phyloP scores from a whole-genome alignment of 2,113 vertebrate species.

The Corydoras sp. region DNA sequence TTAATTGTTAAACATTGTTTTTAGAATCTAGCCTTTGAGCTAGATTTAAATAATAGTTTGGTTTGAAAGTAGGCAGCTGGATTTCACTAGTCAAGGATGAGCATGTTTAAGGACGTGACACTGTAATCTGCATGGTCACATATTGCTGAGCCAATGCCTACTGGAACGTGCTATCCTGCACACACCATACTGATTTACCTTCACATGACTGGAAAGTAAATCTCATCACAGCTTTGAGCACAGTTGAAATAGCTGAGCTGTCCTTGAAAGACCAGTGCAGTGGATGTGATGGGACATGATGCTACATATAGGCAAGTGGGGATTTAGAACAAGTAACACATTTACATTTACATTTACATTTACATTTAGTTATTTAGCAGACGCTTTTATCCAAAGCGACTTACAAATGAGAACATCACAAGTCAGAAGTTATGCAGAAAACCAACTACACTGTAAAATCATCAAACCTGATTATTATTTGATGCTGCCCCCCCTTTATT shows the following conservation, averaged over 20 bases:
- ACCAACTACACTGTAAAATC: too few species aligned
- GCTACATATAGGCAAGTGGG: neutral
- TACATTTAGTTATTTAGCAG: too few species aligned
- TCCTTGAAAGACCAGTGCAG: neutral
- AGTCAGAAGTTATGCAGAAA: too few species aligned
- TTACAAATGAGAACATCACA: too few species aligned
- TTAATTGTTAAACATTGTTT: too few species aligned
- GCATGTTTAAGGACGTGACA: conserved; percentile 21
- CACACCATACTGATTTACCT: conserved; percentile 12
- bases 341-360: too few species aligned
- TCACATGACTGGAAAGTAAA: conserved; percentile 19
- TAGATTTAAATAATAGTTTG: neutral
- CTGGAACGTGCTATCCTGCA: conserved; percentile 20
- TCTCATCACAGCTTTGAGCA: conserved; percentile 1
- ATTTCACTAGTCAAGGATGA: conserved; percentile 16
- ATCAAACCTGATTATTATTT: too few species aligned
- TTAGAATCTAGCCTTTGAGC: too few species aligned
- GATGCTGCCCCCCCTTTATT: too few species aligned
- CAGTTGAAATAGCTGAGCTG: neutral
- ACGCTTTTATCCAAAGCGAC: too few species aligned
- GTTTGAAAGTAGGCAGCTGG: neutral
- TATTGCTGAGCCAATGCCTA: conserved; percentile 20
- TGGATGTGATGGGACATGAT: neutral
- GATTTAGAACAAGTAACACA: too few species aligned
- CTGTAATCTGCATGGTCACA: conserved; percentile 37